phyloP scores from a whole-genome alignment of 1,140 invertebrate genomes.

The Lycorma delicatula region DNA sequence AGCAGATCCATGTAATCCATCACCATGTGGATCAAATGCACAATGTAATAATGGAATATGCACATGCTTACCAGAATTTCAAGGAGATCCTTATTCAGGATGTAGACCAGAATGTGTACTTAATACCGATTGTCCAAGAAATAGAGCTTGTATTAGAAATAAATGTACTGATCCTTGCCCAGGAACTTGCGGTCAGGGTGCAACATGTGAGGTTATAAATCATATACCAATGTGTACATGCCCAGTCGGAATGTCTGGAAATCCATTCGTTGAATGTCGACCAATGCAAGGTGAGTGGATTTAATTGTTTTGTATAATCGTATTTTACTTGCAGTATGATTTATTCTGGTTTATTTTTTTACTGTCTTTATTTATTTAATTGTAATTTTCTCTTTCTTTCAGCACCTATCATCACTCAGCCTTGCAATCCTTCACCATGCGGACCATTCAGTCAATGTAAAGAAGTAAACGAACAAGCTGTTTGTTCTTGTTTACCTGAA shows the following conservation, averaged over 20 bases:
- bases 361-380: not conserved
- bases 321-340: too few relatives aligned
- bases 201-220: conserved; percentile 57
- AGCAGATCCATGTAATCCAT: conserved; percentile 42
- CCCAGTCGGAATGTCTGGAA: conserved; percentile 42
- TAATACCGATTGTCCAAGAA: conserved; percentile 54
- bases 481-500: conserved; percentile 45
- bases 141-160: conserved; percentile 56
- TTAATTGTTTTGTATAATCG: conserved; percentile 3
- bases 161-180: conserved; percentile 63
- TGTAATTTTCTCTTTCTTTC: conserved; percentile 44
- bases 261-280: conserved; percentile 39
- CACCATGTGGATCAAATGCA: conserved; percentile 43
- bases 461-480: conserved; percentile 44
- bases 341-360: too few relatives aligned
- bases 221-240: conserved; percentile 62
- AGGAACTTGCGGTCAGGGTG: conserved; percentile 55
- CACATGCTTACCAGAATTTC: conserved; percentile 53
- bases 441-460: conserved; percentile 58
- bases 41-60: conserved; percentile 43
- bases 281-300: conserved; percentile 31
- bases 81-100: conserved; percentile 59
- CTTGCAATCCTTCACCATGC: conserved; percentile 53
- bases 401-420: conserved; percentile 33
- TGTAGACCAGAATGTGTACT: conserved; percentile 67